phyloP scores from a whole-genome alignment of 2,113 vertebrate genomes.

The Hypocryptadius cinnamomeus region DNA sequence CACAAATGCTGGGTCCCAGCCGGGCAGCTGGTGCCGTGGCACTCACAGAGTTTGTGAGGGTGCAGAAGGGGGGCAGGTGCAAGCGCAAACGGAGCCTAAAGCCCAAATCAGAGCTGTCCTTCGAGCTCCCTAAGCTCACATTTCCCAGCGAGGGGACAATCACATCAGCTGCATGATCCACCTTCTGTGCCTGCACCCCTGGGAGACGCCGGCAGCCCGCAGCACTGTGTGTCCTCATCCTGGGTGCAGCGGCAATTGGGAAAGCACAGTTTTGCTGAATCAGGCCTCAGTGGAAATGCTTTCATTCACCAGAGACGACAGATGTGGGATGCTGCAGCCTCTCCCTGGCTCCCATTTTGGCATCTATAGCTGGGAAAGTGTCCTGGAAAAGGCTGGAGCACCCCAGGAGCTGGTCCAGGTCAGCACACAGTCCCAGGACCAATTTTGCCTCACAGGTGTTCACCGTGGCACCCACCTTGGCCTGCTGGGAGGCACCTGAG shows the following conservation, averaged over 20 bases:
- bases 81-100: background rate
- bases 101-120: background rate
- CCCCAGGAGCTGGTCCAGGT: background rate
- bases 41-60: background rate
- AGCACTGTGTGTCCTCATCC: background rate
- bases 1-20: fast-evolving
- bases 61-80: fast-evolving
- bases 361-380: background rate
- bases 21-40: fast-evolving
- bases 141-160: background rate
- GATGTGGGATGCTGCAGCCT: background rate
- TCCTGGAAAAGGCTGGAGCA: background rate
- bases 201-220: fast-evolving
- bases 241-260: background rate
- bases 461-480: fast-evolving
- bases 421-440: background rate
- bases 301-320: background rate
- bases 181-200: fast-evolving
- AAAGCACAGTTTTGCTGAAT: background rate
- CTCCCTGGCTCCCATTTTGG: background rate
- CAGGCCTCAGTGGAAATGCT: background rate
- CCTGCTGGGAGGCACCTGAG: background rate
- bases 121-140: background rate
- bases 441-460: background rate
- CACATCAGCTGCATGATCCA: background rate